Conservation (phyloP, 1,140 invertebrate species). For the Pseudomyrmex flavicornis region DNA sequence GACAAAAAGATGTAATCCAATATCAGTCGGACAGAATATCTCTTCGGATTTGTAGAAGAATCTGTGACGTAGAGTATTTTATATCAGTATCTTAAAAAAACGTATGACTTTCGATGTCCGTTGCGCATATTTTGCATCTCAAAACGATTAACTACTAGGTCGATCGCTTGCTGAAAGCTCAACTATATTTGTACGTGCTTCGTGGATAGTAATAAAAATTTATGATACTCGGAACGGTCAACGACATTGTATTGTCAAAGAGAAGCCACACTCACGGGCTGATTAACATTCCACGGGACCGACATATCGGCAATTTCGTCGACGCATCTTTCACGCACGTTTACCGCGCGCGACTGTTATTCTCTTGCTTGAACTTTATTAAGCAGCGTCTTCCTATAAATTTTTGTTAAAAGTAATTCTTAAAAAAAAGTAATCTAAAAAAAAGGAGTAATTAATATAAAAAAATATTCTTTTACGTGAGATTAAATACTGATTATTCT, state of each 20-base stretch:
- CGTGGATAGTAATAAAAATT: slow-evolving; percentile 31
- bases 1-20: too few species aligned
- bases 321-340: slow-evolving; percentile 43
- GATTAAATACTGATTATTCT: too few species aligned
- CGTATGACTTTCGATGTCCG: slow-evolving; percentile 2
- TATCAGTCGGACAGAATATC: not conserved
- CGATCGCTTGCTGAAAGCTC: slow-evolving; percentile 25
- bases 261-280: slow-evolving; percentile 19
- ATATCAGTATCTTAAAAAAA: not conserved
- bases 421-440: too few species aligned
- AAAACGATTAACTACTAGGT: slow-evolving; percentile 12
- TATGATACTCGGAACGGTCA: slow-evolving; percentile 49
- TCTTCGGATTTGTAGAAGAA: not conserved
- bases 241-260: slow-evolving; percentile 51
- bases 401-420: not conserved
- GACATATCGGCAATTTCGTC: slow-evolving; percentile 65
- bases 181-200: slow-evolving; percentile 43
- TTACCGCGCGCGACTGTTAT: slow-evolving; percentile 4
- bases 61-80: not conserved
- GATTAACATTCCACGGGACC: slow-evolving; percentile 66
- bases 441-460: not conserved
- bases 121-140: not conserved
- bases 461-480: not conserved
- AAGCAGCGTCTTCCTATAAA: slow-evolving; percentile 36
- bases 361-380: slow-evolving; percentile 29